Percentiles rank a stretch among this genome's conserved stretches.
Evolutionary conservation across 2,113 vertebrate species (phyloP).

Genomic region (Psittacula cyanocephala): DNA sequence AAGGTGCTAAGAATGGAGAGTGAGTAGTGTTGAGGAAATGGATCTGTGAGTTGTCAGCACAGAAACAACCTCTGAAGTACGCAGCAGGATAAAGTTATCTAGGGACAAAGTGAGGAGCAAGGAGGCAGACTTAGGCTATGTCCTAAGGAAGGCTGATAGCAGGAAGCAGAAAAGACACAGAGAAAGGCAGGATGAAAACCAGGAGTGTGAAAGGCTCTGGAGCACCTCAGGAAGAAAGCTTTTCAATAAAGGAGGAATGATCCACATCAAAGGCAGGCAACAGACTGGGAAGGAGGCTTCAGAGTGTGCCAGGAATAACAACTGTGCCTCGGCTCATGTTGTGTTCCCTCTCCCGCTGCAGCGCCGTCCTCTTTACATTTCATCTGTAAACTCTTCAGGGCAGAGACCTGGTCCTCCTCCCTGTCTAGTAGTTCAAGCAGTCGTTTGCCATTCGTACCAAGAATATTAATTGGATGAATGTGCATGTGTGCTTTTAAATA

Average conservation of each 20-base stretch:
- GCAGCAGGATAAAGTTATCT: not conserved
- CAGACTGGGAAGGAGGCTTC: conserved; percentile 32
- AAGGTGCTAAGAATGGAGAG: not conserved
- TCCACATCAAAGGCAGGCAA: conserved; percentile 38
- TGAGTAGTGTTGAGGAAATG: not conserved
- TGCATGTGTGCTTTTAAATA: not conserved
- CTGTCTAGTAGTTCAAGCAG: not conserved
- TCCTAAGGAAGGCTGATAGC: not conserved
- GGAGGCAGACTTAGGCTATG: not conserved
- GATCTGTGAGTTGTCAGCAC: not conserved
- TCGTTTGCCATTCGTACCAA: not conserved
- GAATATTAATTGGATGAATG: not conserved
- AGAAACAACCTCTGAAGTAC: not conserved
- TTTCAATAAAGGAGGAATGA: conserved; percentile 18
- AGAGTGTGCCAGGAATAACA: conserved; percentile 44
- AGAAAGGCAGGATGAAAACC: conserved; percentile 4
- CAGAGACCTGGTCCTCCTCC: not conserved
- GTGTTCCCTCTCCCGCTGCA: not conserved
- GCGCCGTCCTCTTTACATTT: not conserved
- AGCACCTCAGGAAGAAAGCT: not conserved
- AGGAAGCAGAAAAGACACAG: not conserved
- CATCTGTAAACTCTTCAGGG: conserved; percentile 11
- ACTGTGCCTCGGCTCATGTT: not conserved
- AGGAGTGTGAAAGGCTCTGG: not conserved
- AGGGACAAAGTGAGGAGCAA: not conserved